Percentiles rank a stretch among this genome's conserved stretches.
These are phyloP conservation scores for Eumaeus atala DNA, from an alignment of 1,140 invertebrate genomes.

Conservation along the genomic window DNA sequence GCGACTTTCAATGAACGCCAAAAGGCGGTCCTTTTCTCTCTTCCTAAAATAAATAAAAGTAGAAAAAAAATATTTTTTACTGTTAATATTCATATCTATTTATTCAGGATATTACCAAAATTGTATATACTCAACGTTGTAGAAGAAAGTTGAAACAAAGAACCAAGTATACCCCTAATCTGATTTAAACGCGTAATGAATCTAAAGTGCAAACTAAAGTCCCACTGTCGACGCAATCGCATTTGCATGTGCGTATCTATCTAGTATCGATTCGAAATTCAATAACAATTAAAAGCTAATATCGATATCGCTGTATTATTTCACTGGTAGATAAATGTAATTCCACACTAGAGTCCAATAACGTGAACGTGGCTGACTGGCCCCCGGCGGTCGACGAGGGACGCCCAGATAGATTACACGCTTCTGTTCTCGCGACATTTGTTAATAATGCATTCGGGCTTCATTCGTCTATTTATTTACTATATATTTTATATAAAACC, in stretches of 20 bases:
- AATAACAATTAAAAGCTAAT: constrained; percentile 14
- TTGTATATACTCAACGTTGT: too few relatives aligned
- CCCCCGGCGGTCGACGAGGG: constrained; percentile 16
- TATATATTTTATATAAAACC: too few relatives aligned
- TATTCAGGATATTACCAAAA: too few relatives aligned
- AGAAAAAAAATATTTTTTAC: too few relatives aligned
- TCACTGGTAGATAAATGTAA: constrained; percentile 17
- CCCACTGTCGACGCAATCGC: background rate
- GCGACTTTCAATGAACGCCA: too few relatives aligned
- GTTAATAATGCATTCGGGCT: constrained; percentile 18
- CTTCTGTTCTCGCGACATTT: constrained; percentile 15
- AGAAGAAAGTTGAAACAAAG: too few relatives aligned
- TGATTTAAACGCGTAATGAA: too few relatives aligned
- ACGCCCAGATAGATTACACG: constrained; percentile 18
- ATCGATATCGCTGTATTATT: constrained; percentile 14
- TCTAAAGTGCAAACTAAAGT: background rate
- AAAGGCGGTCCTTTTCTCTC: too few relatives aligned
- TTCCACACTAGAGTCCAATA: constrained; percentile 15
- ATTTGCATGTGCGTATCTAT: background rate
- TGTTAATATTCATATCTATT: too few relatives aligned
- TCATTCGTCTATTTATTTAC: too few relatives aligned
- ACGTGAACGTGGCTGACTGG: constrained; percentile 8
- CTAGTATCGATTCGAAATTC: constrained; percentile 1
- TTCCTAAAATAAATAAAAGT: too few relatives aligned
- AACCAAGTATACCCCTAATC: too few relatives aligned